Conservation (phyloP, 2,797 vertebrate genomes). For the Onychomys leucogaster region DNA sequence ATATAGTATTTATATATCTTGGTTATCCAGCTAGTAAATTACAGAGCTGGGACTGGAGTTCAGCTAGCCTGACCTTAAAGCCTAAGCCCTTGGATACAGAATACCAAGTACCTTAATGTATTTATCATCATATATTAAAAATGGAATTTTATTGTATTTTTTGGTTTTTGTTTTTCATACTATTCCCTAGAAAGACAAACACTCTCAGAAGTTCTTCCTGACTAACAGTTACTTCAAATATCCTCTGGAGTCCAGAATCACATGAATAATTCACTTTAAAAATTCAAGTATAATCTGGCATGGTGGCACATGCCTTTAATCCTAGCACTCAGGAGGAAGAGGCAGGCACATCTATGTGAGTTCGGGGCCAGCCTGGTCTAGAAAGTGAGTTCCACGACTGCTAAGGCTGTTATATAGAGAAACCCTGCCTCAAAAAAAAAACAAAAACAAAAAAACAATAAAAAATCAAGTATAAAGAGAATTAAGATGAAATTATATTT, state of each 20-base stretch:
- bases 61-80: constrained; percentile 7
- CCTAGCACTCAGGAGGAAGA: not conserved
- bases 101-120: not conserved
- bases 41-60: constrained; percentile 35
- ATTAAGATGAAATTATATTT: constrained; percentile 22
- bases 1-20: not conserved
- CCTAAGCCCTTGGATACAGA: too few relatives aligned
- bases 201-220: not conserved
- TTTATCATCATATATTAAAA: not conserved
- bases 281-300: not conserved
- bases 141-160: constrained; percentile 22
- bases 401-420: not conserved
- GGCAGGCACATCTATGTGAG: too few relatives aligned
- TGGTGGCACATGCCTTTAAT: not conserved
- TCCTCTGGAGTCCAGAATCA: not conserved
- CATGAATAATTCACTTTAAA: not conserved
- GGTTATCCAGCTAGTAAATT: not conserved
- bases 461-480: not conserved
- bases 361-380: not conserved
- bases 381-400: not conserved
- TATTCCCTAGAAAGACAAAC: constrained; percentile 35
- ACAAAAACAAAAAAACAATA: not conserved
- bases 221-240: not conserved
- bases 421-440: not conserved
- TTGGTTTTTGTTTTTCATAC: not conserved